A percentile compares a stretch with the other conserved stretches of the same genome.
Evolutionary conservation across 2,888 invertebrate species (phyloP).

Genomic region (Drosophila hamatofila): DNA sequence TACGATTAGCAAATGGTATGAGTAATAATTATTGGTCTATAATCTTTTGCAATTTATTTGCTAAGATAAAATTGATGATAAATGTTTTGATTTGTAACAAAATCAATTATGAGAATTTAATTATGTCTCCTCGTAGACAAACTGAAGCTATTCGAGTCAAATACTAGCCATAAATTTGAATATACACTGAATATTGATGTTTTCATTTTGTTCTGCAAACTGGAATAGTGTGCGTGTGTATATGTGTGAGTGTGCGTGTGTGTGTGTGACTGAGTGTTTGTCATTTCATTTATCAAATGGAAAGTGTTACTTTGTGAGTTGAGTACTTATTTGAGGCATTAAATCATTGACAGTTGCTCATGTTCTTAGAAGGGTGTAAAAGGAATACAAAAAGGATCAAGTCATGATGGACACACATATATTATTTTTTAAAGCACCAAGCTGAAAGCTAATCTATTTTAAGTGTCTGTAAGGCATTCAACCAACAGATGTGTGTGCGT

Average conservation of each 20-base stretch:
- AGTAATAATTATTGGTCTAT: background rate
- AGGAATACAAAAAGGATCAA: conserved; percentile 14
- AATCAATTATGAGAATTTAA: conserved; percentile 22
- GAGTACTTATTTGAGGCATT: conserved; percentile 51
- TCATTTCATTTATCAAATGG: conserved; percentile 69
- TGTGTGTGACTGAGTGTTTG: conserved; percentile 28
- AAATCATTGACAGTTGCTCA: conserved; percentile 73
- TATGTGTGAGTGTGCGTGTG: conserved; percentile 7
- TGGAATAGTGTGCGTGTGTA: no score
- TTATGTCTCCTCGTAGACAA: conserved; percentile 2
- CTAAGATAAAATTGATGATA: background rate
- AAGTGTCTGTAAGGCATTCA: conserved; percentile 72
- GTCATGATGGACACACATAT: conserved; percentile 62
- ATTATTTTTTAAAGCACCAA: conserved; percentile 65
- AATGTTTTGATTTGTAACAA: background rate
- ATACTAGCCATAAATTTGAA: conserved; percentile 16
- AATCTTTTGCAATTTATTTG: background rate
- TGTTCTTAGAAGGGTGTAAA: conserved; percentile 27
- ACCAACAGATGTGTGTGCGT: conserved; percentile 19
- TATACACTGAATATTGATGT: conserved; percentile 33
- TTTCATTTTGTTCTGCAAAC: conserved; percentile 27
- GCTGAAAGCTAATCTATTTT: conserved; percentile 78
- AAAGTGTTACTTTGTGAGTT: conserved; percentile 17
- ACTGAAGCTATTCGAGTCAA: conserved; percentile 18
- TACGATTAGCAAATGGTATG: background rate